Evolutionary conservation across 2,888 invertebrate genomes (phyloP).

Genomic region (Rhogogaster chlorosoma): DNA sequence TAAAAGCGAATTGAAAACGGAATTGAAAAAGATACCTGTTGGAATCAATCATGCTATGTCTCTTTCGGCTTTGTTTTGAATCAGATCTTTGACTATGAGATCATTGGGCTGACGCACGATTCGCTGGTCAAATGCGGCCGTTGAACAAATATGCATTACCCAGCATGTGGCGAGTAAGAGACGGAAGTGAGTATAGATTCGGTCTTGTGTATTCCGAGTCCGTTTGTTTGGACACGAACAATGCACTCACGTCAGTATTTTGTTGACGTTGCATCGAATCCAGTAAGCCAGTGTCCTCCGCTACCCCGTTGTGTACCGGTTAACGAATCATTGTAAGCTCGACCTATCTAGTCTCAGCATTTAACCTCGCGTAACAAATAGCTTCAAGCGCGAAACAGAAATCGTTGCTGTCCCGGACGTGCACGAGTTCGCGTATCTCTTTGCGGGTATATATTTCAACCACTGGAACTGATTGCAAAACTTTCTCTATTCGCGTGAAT

Average conservation of each 20-base stretch:
- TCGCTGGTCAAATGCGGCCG: background rate
- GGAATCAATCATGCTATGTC: background rate
- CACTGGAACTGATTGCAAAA: conserved; percentile 44
- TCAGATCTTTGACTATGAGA: conserved; percentile 5
- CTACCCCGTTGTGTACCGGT: conserved; percentile 16
- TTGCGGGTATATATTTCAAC: conserved; percentile 27
- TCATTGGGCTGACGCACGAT: background rate
- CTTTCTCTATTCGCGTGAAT: conserved; percentile 7
- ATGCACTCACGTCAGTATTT: conserved; percentile 1
- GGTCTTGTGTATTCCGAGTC: background rate
- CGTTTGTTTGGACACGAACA: conserved; percentile 36
- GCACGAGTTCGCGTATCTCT: background rate
- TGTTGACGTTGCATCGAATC: conserved; percentile 31
- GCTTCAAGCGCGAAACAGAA: conserved; percentile 35
- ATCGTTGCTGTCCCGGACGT: conserved; percentile 1
- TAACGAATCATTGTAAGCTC: conserved; percentile 45
- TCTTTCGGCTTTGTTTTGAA: conserved; percentile 4
- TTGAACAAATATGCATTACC: conserved; percentile 29
- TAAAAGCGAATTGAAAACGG: background rate
- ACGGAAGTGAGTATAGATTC: background rate
- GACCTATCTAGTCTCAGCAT: conserved; percentile 28
- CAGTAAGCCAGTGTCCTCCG: conserved; percentile 27
- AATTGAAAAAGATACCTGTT: conserved; percentile 20
- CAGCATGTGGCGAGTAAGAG: conserved; percentile 28
- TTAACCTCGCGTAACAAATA: conserved; percentile 36